Evolutionary conservation across 2,797 vertebrate species (phyloP).

Genomic region (Tinamus major): DNA sequence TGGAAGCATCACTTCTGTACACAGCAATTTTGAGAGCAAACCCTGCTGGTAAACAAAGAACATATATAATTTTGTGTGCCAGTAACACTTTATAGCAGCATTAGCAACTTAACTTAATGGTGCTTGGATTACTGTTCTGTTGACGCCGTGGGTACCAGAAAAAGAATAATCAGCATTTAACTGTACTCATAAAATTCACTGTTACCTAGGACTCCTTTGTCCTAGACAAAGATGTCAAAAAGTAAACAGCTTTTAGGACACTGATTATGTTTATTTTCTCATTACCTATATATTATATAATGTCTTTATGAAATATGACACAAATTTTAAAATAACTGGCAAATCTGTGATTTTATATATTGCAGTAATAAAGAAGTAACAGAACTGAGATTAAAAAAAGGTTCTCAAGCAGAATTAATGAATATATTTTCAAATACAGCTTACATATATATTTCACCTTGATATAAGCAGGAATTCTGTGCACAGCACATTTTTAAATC

Average conservation of each 20-base stretch:
- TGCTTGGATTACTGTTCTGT: conserved; percentile 47
- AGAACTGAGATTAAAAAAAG: not conserved
- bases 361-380: not conserved
- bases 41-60: conserved; percentile 57
- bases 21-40: conserved; percentile 6
- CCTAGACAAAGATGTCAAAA: not conserved
- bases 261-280: not conserved
- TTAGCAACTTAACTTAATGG: conserved; percentile 58
- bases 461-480: not conserved
- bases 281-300: not conserved
- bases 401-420: not conserved
- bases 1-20: conserved; percentile 53
- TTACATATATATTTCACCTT: not conserved
- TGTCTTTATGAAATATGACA: not conserved
- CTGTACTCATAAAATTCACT: not conserved
- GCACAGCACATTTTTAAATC: not conserved
- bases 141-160: conserved; percentile 50
- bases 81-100: conserved; percentile 10
- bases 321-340: not conserved
- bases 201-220: conserved; percentile 24
- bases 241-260: not conserved
- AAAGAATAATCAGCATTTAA: conserved; percentile 65
- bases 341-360: not conserved
- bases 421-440: not conserved
- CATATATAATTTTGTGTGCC: conserved; percentile 41